Conservation (phyloP, 2,888 invertebrate genomes). For the Monochamus alternatus region DNA sequence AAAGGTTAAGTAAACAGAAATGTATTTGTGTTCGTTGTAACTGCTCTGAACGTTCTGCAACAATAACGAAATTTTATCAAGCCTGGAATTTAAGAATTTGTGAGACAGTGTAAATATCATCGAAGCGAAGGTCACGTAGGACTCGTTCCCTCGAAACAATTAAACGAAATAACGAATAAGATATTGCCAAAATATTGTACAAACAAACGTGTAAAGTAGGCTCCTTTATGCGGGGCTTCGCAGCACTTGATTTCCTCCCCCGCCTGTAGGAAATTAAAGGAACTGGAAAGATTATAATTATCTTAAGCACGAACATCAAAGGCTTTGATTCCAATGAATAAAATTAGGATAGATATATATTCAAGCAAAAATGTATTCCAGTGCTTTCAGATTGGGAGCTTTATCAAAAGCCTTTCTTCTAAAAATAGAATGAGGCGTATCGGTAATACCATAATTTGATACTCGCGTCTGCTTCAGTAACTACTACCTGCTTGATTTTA, state of each 20-base stretch:
- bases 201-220: background rate
- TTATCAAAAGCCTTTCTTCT: background rate
- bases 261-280: background rate
- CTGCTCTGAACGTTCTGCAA: no score
- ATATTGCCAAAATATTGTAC: no score
- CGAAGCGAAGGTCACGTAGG: no score
- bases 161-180: no score
- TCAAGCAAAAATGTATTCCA: background rate
- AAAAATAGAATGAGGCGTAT: background rate
- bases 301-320: background rate
- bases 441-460: background rate
- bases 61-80: no score
- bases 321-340: background rate
- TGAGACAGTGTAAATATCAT: no score
- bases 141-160: no score
- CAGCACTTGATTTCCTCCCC: background rate
- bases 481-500: background rate
- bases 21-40: no score
- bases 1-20: no score
- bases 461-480: background rate
- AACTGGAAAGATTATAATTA: background rate
- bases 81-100: no score
- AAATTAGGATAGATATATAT: background rate
- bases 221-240: background rate
- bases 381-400: background rate